Evolutionary conservation across 2,888 invertebrate genomes (phyloP).

Genomic region (Choreutis nemorana): DNA sequence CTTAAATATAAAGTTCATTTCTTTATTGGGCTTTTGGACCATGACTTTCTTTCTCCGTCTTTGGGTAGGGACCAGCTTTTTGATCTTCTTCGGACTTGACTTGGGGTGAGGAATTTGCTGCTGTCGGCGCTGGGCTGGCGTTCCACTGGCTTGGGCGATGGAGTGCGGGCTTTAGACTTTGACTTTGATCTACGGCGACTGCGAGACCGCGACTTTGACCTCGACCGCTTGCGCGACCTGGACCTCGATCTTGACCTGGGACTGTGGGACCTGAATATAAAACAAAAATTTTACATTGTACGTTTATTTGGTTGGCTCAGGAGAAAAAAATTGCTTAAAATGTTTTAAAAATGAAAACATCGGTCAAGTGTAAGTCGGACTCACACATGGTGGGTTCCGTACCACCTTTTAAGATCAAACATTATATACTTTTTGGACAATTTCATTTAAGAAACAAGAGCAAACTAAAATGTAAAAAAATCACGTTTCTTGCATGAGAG

Average conservation of each 20-base stretch:
- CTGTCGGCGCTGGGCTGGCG: constrained; percentile 15
- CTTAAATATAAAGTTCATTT: constrained; percentile 6
- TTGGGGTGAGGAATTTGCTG: constrained; percentile 13
- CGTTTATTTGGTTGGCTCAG: too few relatives aligned
- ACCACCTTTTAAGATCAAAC: too few relatives aligned
- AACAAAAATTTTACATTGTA: background rate
- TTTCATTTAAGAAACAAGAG: too few relatives aligned
- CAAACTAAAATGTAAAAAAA: too few relatives aligned
- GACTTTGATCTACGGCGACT: constrained; percentile 21
- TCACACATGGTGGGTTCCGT: too few relatives aligned
- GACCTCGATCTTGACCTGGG: constrained; percentile 38
- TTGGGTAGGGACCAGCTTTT: constrained; percentile 71
- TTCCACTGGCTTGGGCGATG: constrained; percentile 9
- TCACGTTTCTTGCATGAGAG: too few relatives aligned
- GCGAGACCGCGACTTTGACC: constrained; percentile 23
- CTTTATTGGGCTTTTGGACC: constrained; percentile 60
- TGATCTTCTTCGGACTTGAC: constrained; percentile 34
- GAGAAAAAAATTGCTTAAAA: too few relatives aligned
- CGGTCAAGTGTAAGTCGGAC: too few relatives aligned
- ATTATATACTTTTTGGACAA: too few relatives aligned
- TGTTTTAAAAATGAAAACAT: too few relatives aligned
- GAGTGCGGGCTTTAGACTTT: constrained; percentile 18
- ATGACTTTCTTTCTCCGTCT: constrained; percentile 51
- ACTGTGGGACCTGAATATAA: constrained; percentile 36
- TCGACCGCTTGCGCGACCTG: constrained; percentile 25